Evolutionary conservation across 2,888 invertebrate species (phyloP), one percentile per base, ranked within the genome.

Genomic region (Macaria notata): DNA sequence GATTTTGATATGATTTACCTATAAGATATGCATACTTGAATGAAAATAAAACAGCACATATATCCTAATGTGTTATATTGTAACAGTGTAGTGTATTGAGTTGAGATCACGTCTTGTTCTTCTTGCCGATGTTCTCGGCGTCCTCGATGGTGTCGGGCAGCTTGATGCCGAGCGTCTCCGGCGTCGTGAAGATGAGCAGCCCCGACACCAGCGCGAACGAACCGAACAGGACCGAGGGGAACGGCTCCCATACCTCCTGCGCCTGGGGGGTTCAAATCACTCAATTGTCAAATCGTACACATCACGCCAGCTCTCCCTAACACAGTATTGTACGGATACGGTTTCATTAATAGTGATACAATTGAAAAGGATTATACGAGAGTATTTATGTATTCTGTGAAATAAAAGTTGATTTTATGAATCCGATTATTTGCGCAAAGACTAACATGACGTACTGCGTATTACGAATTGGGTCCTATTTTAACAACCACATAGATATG

Each of bases 61-160:
- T 19, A 19, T 19, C 19, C 19, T 19, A 1, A 19, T 19, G 19
- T 19, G 19, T 19, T 19, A 19, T 19, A 19, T 1, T 19, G 19
- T 19, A 19, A 2, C 19, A 19, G 19, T 19, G 19, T 19, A 19
- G 19, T 19, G 19, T 19, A 19, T 19, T 19, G 3, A 49, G 44
- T 62, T 65, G 66, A 72, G 71, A 73, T 76, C 71, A 72, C 30
- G 53, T 61, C 48, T 47, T 1, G 53, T 70, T 68, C n/a, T 63
- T 64, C 46, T 70, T 73, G 56, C 81, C 79, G 46, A 88, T 69
- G 39, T 74, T 66, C 44, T 92, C 86, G 0, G 94, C 93, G 42
- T 94, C 93, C 62, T 92, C 86, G 64, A 94, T 85, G 46, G 93
- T 93, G 63, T 93, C 92, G 1, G 94, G 94, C 55, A 94, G 75